Evolutionary conservation across 2,888 invertebrate species (phyloP), one percentile per base, ranked within the genome.

Genomic region (Lochmaea capreae): DNA sequence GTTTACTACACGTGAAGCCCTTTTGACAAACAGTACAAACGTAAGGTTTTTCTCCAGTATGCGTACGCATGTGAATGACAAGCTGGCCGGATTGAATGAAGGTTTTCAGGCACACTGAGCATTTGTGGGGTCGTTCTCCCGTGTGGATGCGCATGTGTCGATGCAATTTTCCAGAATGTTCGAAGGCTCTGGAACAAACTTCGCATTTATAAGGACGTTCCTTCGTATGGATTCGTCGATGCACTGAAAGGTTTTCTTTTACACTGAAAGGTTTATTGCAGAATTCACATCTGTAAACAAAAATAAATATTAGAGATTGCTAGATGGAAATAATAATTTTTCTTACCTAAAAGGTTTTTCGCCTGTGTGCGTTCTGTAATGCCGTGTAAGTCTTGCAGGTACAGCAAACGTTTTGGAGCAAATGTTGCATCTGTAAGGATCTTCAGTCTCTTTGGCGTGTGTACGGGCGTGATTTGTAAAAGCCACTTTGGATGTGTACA

Each of bases 231-330:
- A 96, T 96, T 74, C 97, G 91, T 57, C 93, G 89, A 86, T 97
- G 97, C 14, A 96, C 96, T 88, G 95, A 95, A 73, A 97, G 89
- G 86, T 97, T 97, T 87, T 96, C 96, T 87, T 96, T 96, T 10
- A 96, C 96, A 84, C 96, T 96, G 88, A 97, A 97, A 84, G 95
- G 94, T 87, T 97, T 97, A 87, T 93, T 94, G 88, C 96, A 97
- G 87, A 94, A 96, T 86, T 97, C 96, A 87, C 96, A 97, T 10
- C 83, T 76, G 74, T 14, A 49, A 49, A n/a, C n/a, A 49, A 49
- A 49, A 6, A 57, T 57, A 18, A 26, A 65, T 54, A 42, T 49
- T n/a, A 14, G 14, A 49, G 6, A 49, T 33, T 49, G n/a, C 14
- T n/a, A 22, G 12, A 26, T 9, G 12, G 8, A 39, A 39, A 22